These are phyloP conservation scores for Cotesia typhae DNA, from an alignment of 1,140 invertebrate species.

Conservation along the genomic window DNA sequence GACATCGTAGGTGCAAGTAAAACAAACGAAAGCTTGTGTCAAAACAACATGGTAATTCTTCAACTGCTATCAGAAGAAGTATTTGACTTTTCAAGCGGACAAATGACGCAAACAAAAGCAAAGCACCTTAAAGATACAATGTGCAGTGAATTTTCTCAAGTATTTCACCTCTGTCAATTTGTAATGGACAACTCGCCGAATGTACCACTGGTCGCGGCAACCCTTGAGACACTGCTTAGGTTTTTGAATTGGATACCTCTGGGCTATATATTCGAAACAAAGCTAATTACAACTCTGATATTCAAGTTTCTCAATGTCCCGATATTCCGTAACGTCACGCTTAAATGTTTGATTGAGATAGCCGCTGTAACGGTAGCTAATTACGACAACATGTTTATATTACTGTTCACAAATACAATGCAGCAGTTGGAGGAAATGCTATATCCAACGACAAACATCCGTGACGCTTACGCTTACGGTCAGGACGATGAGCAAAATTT, in stretches of 20 bases:
- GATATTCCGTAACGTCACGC: slow-evolving; percentile 96
- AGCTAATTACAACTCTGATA: slow-evolving; percentile 93
- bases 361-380: slow-evolving; percentile 86
- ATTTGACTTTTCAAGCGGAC: slow-evolving; percentile 97
- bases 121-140: slow-evolving; percentile 99
- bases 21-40: slow-evolving; percentile 98
- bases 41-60: slow-evolving; percentile 99
- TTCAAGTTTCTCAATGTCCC: slow-evolving; percentile 98
- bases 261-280: slow-evolving; percentile 99
- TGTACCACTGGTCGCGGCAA: slow-evolving; percentile 91
- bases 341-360: slow-evolving; percentile 99
- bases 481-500: slow-evolving; percentile 98
- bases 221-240: slow-evolving; percentile 93
- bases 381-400: slow-evolving; percentile 92
- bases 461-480: slow-evolving; percentile 91
- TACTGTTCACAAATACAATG: slow-evolving; percentile 91
- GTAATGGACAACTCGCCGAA: slow-evolving; percentile 98
- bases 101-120: slow-evolving; percentile 98
- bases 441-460: slow-evolving; percentile 89
- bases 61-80: slow-evolving; percentile 98
- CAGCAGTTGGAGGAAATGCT: slow-evolving; percentile 91
- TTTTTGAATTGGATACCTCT: slow-evolving; percentile 99
- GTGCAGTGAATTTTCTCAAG: slow-evolving; percentile 98
- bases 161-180: slow-evolving; percentile 97
- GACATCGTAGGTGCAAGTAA: slow-evolving; percentile 99